These are phyloP conservation scores for Pangasius mekongensis DNA, from an alignment of 2,797 vertebrate genomes.

Conservation along the genomic window DNA sequence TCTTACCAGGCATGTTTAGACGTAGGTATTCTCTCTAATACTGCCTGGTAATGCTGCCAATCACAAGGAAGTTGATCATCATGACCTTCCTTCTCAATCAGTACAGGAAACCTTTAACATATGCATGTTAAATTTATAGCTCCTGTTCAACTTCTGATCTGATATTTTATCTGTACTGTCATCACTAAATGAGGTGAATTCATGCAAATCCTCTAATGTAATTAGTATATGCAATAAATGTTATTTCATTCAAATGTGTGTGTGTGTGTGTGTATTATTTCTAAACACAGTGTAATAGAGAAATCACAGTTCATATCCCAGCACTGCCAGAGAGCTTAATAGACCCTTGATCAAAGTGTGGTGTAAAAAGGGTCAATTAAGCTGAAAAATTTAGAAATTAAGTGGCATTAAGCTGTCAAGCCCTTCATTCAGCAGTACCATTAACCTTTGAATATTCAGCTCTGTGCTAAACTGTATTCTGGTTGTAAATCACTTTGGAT, in stretches of 20 bases:
- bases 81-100: constrained; percentile 20
- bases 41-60: constrained; percentile 90
- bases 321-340: background rate
- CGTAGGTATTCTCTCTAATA: constrained; percentile 84
- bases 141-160: background rate
- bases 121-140: background rate
- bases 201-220: background rate
- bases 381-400: background rate
- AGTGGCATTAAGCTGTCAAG: background rate
- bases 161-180: background rate
- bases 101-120: background rate
- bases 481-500: background rate
- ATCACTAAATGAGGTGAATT: background rate
- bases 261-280: background rate
- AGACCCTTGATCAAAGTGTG: background rate
- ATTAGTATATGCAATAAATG: constrained; percentile 24
- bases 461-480: background rate
- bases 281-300: background rate
- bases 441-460: background rate
- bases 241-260: background rate
- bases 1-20: constrained; percentile 91
- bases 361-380: background rate
- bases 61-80: constrained; percentile 62
- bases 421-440: background rate
- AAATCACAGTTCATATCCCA: background rate